A percentile compares a stretch with the other conserved stretches of the same genome.
Evolutionary conservation across 2,113 vertebrate species (phyloP).

Genomic region (Synodontis membranacea): DNA sequence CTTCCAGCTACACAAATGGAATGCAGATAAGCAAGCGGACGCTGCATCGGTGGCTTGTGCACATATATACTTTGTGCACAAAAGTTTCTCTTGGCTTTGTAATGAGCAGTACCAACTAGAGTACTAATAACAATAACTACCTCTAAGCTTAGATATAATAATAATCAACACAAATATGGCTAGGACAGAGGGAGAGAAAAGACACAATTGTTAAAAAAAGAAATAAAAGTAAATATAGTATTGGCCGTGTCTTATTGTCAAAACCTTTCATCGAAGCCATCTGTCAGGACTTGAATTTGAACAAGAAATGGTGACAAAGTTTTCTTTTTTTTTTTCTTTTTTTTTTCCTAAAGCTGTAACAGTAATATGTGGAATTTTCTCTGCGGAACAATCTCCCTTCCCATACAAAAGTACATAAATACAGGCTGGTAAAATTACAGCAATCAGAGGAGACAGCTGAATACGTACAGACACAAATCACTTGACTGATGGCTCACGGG

Average conservation of each 20-base stretch:
- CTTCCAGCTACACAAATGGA: background rate
- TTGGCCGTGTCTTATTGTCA: background rate
- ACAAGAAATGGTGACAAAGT: background rate
- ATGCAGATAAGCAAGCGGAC: background rate
- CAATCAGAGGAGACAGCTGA: slow-evolving; percentile 62
- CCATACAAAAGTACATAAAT: slow-evolving; percentile 44
- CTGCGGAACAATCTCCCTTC: slow-evolving; percentile 46
- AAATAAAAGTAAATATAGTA: background rate
- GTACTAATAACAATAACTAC: background rate
- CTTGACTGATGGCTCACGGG: slow-evolving; percentile 69
- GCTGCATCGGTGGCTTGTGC: background rate
- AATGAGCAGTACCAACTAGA: background rate
- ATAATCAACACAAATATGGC: background rate
- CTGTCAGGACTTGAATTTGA: background rate
- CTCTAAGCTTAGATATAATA: background rate
- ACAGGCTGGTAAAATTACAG: slow-evolving; percentile 64
- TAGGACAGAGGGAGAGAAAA: background rate
- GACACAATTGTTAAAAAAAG: background rate
- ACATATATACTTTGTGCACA: background rate
- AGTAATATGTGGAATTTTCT: slow-evolving; percentile 70
- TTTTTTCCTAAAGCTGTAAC: slow-evolving; percentile 32
- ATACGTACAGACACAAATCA: slow-evolving; percentile 58
- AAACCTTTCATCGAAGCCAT: background rate
- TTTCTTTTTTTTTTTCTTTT: background rate
- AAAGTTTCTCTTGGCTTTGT: background rate